Conservation (phyloP, 2,888 invertebrate species). For the Gibbula magus region DNA sequence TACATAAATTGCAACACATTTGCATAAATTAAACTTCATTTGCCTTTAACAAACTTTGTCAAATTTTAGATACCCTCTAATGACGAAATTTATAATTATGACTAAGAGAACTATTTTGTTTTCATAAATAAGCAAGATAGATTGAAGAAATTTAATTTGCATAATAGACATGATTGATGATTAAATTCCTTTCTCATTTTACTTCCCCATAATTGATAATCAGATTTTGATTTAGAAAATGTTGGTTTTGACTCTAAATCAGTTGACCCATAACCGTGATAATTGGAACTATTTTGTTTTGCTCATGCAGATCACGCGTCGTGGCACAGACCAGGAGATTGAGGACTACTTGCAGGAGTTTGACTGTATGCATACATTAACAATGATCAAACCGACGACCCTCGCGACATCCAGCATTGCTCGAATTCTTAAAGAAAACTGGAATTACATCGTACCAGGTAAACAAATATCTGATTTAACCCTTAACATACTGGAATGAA, state of each 20-base stretch:
- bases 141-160: too few relatives aligned
- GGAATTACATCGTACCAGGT: conserved; percentile 44
- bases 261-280: not conserved
- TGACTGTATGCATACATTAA: conserved; percentile 60
- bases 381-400: conserved; percentile 52
- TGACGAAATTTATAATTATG: too few relatives aligned
- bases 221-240: too few relatives aligned
- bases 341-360: conserved; percentile 65
- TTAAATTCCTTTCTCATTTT: too few relatives aligned
- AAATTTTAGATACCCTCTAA: too few relatives aligned
- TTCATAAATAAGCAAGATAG: too few relatives aligned
- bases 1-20: too few relatives aligned
- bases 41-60: too few relatives aligned
- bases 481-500: not conserved
- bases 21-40: not conserved
- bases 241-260: too few relatives aligned
- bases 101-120: too few relatives aligned
- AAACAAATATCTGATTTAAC: not conserved
- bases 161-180: too few relatives aligned
- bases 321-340: conserved; percentile 62
- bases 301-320: conserved; percentile 51
- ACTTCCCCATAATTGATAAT: too few relatives aligned
- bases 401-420: conserved; percentile 50
- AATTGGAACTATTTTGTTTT: not conserved
- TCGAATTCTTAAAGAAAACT: conserved; percentile 56